These are phyloP conservation scores for Eucidaris tribuloides DNA, from an alignment of 35 echinoderm and acorn worm species.

Conservation along the genomic window DNA sequence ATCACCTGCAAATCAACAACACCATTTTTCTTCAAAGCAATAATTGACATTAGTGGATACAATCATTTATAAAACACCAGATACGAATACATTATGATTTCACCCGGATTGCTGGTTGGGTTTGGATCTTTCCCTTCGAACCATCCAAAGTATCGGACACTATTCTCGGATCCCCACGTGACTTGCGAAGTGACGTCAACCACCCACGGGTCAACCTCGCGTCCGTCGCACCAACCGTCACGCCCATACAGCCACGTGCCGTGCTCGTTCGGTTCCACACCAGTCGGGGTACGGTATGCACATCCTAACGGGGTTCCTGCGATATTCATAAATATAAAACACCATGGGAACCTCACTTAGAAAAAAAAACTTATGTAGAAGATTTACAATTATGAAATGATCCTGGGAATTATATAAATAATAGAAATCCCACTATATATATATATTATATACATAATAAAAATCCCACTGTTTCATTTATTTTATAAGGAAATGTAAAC, in stretches of 20 bases:
- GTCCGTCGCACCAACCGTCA: slow-evolving; percentile 85
- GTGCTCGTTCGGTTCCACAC: slow-evolving; percentile 89
- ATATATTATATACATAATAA: too few relatives aligned
- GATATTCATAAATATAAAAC: too few relatives aligned
- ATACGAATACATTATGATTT: slow-evolving; percentile 83
- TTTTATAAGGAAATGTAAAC: too few relatives aligned
- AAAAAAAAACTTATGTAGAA: too few relatives aligned
- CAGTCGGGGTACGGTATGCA: slow-evolving; percentile 53
- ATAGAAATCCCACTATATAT: too few relatives aligned
- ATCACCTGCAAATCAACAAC: too few relatives aligned
- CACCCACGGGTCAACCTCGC: slow-evolving; percentile 86
- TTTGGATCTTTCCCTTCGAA: slow-evolving; percentile 75
- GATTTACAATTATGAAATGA: too few relatives aligned
- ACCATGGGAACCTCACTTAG: too few relatives aligned
- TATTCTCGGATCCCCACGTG: not conserved
- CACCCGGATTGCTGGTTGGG: slow-evolving; percentile 50
- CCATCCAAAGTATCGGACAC: slow-evolving; percentile 81
- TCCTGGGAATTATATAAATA: too few relatives aligned
- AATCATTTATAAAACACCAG: slow-evolving; percentile 73
- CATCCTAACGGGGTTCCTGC: slow-evolving; percentile 78
- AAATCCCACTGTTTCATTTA: too few relatives aligned
- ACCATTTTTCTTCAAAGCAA: too few relatives aligned
- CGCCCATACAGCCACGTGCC: slow-evolving; percentile 92
- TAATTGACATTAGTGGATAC: too few relatives aligned
- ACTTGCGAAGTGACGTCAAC: slow-evolving; percentile 62